Percentiles rank a stretch among this genome's conserved stretches.
Evolutionary conservation across 2,888 invertebrate species (phyloP).

Genomic region (Dyspetes luteomarginatus): DNA sequence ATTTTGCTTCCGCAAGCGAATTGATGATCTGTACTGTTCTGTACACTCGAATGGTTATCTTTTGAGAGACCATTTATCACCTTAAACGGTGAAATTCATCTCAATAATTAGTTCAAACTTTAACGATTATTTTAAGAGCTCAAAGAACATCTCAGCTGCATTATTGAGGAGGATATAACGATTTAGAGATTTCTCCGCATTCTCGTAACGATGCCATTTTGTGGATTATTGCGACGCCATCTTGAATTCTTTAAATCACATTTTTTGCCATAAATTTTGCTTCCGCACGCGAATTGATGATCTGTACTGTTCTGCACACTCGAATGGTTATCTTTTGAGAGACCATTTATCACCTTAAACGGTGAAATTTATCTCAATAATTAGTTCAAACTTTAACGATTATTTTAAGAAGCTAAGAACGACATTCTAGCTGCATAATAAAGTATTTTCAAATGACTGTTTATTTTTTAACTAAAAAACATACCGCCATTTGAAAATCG

Average conservation of each 20-base stretch:
- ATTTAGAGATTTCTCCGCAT: not conserved
- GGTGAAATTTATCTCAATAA: not conserved
- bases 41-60: no score
- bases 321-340: not conserved
- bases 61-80: not conserved
- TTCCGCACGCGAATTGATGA: no score
- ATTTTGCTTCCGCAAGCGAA: no score
- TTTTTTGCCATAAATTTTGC: no score
- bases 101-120: not conserved
- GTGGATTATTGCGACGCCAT: slow-evolving; percentile 16
- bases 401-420: not conserved
- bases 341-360: not conserved
- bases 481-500: no score
- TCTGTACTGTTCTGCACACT: no score
- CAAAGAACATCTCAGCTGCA: not conserved
- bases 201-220: not conserved
- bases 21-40: no score
- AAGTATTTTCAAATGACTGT: no score
- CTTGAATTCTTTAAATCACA: not conserved
- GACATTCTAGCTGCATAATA: not conserved
- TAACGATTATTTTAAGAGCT: not conserved
- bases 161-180: not conserved
- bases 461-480: no score
- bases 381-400: not conserved
- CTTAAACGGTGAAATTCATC: not conserved